phyloP scores from a whole-genome alignment of 2,797 vertebrate genomes.

The Australoheros facetus region DNA sequence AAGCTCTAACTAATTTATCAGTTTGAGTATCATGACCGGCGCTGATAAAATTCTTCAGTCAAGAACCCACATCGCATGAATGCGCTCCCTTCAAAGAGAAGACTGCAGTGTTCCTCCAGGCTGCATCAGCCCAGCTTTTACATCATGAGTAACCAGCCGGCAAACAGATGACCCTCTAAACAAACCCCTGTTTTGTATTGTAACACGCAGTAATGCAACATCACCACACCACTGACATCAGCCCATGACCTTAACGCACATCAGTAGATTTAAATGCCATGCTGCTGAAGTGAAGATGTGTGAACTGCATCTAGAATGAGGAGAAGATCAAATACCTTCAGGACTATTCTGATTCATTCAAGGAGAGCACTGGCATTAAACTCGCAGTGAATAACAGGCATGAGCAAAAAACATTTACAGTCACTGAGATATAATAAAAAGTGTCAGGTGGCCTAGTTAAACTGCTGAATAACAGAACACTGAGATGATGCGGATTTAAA shows the following conservation, averaged over 20 bases:
- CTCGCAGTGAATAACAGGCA: neutral
- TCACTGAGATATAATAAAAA: neutral
- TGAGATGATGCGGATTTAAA: neutral
- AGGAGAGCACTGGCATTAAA: neutral
- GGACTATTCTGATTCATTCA: neutral
- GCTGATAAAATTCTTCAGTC: conserved; percentile 26
- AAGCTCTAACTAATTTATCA: conserved; percentile 24
- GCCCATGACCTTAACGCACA: conserved; percentile 18
- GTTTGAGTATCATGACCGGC: conserved; percentile 37
- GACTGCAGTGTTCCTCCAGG: conserved; percentile 37
- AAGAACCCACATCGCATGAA: conserved; percentile 38
- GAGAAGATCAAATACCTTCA: neutral
- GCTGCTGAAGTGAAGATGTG: neutral
- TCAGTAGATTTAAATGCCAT: conserved; percentile 33
- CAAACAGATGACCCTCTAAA: conserved; percentile 44
- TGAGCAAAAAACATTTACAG: neutral
- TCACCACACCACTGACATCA: conserved; percentile 41
- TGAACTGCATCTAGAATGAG: neutral
- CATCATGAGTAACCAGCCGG: conserved; percentile 33
- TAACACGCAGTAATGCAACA: conserved; percentile 17
- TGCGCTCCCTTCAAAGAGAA: conserved; percentile 44
- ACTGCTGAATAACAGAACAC: neutral
- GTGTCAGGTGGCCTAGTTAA: conserved; percentile 11
- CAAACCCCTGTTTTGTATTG: conserved; percentile 60
- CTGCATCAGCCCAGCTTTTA: conserved; percentile 27